These are phyloP conservation scores for Halictus quadricinctus DNA, from an alignment of 2,888 invertebrate species.

Conservation along the genomic window DNA sequence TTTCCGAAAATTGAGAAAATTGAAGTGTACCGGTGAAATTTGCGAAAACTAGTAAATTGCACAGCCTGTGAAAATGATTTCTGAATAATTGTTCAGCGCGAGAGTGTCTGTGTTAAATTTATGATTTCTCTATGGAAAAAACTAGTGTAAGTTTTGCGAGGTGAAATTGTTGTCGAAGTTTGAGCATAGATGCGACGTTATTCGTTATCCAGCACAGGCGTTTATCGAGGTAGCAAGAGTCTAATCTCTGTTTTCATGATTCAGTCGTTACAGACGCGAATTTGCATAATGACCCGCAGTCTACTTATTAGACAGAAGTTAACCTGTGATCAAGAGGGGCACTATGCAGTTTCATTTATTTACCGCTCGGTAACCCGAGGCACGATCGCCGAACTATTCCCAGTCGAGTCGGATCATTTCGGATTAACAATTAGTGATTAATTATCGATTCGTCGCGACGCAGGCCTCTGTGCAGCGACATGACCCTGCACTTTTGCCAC, in stretches of 20 bases:
- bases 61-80: neutral
- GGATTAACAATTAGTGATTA: conserved; percentile 60
- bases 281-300: conserved; percentile 18
- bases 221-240: neutral
- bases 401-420: conserved; percentile 11
- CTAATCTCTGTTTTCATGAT: conserved; percentile 12
- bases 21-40: neutral
- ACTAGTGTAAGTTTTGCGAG: neutral
- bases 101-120: neutral
- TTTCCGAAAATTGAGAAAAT: neutral
- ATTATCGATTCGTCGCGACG: conserved; percentile 62
- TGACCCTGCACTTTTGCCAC: conserved; percentile 51
- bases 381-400: conserved; percentile 20
- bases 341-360: neutral
- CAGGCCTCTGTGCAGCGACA: conserved; percentile 16
- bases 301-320: conserved; percentile 22
- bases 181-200: neutral
- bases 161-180: neutral
- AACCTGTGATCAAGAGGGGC: neutral
- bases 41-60: neutral
- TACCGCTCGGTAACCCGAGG: neutral
- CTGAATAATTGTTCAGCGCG: neutral
- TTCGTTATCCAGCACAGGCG: neutral
- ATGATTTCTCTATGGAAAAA: neutral
- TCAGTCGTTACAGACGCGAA: neutral